Evolutionary conservation across 2,113 vertebrate genomes (phyloP).

Genomic region (Nestor notabilis): DNA sequence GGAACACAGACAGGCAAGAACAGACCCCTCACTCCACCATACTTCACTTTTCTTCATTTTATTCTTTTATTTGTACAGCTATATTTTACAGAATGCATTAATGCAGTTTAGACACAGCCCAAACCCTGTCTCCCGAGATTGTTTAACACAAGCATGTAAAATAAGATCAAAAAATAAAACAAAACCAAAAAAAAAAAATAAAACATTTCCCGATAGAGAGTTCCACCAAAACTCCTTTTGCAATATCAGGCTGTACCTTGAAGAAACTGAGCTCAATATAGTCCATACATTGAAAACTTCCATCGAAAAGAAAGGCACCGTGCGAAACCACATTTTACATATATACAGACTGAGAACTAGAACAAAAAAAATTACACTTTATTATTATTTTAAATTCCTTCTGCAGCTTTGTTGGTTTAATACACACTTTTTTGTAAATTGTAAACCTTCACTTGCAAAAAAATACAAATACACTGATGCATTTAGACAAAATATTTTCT

Average conservation of each 20-base stretch:
- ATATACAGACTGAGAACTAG: constrained; percentile 83
- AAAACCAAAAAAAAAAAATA: not conserved
- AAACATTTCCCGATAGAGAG: constrained; percentile 72
- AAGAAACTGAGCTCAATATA: constrained; percentile 72
- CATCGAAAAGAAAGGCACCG: constrained; percentile 85
- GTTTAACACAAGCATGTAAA: constrained; percentile 84
- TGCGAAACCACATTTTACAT: constrained; percentile 82
- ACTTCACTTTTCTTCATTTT: constrained; percentile 85
- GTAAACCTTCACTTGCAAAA: constrained; percentile 98
- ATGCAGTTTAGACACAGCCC: constrained; percentile 91
- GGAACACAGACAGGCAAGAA: not conserved
- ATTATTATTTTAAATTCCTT: constrained; percentile 82
- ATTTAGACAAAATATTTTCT: constrained; percentile 95
- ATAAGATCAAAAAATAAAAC: constrained; percentile 65
- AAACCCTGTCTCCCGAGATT: constrained; percentile 89
- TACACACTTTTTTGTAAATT: constrained; percentile 96
- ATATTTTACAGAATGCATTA: constrained; percentile 92
- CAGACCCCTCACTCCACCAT: not conserved
- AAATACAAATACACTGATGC: constrained; percentile 95
- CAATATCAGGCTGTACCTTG: constrained; percentile 80
- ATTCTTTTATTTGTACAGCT: constrained; percentile 99
- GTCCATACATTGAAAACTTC: constrained; percentile 79
- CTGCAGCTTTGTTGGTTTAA: constrained; percentile 84
- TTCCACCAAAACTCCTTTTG: constrained; percentile 73
- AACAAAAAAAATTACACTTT: constrained; percentile 80